Evolutionary conservation across 2,888 invertebrate species (phyloP), one percentile per base, ranked within the genome.

Genomic region (Lysandra coridon): DNA sequence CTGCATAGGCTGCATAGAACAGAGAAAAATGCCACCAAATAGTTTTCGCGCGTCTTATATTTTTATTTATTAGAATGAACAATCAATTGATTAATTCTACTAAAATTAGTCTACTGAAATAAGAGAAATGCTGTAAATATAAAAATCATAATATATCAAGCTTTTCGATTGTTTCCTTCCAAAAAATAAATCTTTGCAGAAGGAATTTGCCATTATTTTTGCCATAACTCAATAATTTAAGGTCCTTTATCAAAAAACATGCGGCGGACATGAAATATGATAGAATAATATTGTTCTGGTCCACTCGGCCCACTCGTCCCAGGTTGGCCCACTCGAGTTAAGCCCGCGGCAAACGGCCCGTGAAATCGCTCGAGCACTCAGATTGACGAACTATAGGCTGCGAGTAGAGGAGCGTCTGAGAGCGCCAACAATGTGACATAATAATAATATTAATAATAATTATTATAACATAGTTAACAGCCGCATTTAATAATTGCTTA

Each of bases 321-420:
- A 2, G 4, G 1, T 17, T 17, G 69, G 69, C 69, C 33, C 69
- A 69, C 69, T 69, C 14, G 69, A 69, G 30, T 64, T 37, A 69
- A 17, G 33, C 7, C 53, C 49, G 53, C 30, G 33, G 14, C 53
- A 57, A 76, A 76, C 76, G 57, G 53, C 53, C 33, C 76, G 57
- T 49, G 53, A 76, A 76, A 76, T 76, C 53, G 76, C 33, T 30
- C 76, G 57, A 30, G 75, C 75, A 75, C 76, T 49, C 12, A 23
- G 53, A 49, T 23, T 53, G 57, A 76, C 76, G 57, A 53, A 33
- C 6, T 33, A 5, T 69, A 69, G 33, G 53, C 44, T 44, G 23
- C 1, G 33, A 37, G 30, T 5, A 37, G 33, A 69, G 14, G 1
- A 17, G 33, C 33, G 69, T 14, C 4, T 23, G 30, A 69, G 5